Conservation (phyloP, 1,140 invertebrate species). For the Eumaeus atala region DNA sequence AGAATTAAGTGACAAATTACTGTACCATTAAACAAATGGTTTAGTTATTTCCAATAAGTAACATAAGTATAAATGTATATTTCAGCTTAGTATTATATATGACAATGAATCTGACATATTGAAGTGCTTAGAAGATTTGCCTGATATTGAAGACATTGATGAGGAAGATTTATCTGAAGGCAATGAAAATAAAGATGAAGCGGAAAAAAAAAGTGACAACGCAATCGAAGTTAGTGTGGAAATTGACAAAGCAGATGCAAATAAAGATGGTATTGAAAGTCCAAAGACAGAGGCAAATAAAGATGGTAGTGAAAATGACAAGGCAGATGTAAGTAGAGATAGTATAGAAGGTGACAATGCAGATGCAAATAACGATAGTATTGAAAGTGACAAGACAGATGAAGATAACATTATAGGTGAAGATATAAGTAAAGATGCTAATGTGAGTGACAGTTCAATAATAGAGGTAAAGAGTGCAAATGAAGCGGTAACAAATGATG, state of each 20-base stretch:
- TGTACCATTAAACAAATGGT: no score
- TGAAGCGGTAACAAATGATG: not conserved
- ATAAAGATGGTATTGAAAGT: not conserved
- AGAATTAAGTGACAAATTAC: no score
- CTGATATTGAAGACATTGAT: not conserved
- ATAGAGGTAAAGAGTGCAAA: not conserved
- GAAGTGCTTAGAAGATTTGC: not conserved
- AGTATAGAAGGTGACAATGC: no score
- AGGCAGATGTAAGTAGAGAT: not conserved
- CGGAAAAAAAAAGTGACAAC: not conserved
- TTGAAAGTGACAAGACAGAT: not conserved
- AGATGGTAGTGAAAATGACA: not conserved
- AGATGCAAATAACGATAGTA: not conserved
- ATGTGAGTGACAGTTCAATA: not conserved
- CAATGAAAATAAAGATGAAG: not conserved
- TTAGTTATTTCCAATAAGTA: not conserved
- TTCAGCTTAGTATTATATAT: not conserved
- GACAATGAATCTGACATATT: slow-evolving; percentile 1
- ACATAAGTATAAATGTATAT: not conserved
- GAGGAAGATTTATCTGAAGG: not conserved
- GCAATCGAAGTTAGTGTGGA: not conserved
- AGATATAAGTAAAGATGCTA: not conserved
- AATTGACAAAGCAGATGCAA: not conserved
- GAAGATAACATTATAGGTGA: no score
- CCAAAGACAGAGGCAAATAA: not conserved